Base-by-base conservation (phyloP, 2,113 vertebrate genomes). In the Merops nubicus region DNA sequence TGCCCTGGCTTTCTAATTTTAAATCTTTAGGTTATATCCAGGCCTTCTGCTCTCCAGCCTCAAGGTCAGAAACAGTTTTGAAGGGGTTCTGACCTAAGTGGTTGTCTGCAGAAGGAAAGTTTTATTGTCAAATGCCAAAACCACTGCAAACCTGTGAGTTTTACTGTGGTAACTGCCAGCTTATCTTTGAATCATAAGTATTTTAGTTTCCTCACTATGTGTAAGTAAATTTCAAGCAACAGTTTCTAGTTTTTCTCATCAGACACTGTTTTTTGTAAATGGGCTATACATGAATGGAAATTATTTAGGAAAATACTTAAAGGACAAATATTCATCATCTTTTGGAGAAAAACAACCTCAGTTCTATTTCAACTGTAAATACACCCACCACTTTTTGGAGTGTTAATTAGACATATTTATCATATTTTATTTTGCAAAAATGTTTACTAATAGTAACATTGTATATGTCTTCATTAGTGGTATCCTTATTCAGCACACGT, bases 361-460 rank as follows among this genome's bases (percentile, higher is more conserved):
- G 5, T 36, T 68, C 9, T 76, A 34, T 62, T 76, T 74, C 42
- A 74, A 10, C 8, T 83, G 89, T 51, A 92, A 83, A 89, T 57
- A 26, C 6, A 59, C 56, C 12, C 13, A 56, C 62, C 34, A 90
- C 4, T 85, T 91, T 95, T 75, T 89, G 45, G 92, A 73, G 38
- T 75, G 53, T 2, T 87, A 74, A 87, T 84, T 89, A 68, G 28
- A 80, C 22, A 81, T 42, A 68, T 1, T 1, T 51, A 74, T 36
- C 18, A 26, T 57, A 65, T 54, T 74, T 62, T 88, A 72, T 91
- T 94, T 93, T 85, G 8, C 34, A 88, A 89, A 97, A 60, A 7
- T 64, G 17, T 80, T 97, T 94, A 63, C 56, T 96, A 93, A 89
- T 85, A 93, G 73, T 73, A 93, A 6, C 50, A 88, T 53, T 95